phyloP scores from a whole-genome alignment of 2,113 vertebrate species.

The Pogonocichla stellata region DNA sequence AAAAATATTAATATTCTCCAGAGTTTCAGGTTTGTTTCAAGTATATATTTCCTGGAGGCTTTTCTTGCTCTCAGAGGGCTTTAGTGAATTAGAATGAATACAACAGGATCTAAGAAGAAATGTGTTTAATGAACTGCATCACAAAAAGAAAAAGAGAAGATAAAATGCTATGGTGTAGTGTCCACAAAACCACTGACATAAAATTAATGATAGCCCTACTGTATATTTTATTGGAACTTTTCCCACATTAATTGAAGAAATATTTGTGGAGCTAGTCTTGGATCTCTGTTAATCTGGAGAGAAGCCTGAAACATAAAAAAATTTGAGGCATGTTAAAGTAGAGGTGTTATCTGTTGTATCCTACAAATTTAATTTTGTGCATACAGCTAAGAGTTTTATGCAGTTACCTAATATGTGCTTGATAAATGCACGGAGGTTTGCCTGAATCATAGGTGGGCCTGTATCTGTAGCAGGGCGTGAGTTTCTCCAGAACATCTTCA shows the following conservation, averaged over 20 bases:
- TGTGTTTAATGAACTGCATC: slow-evolving; percentile 17
- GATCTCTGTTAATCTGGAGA: not conserved
- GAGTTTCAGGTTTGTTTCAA: slow-evolving; percentile 35
- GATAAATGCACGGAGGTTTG: not conserved
- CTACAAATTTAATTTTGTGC: not conserved
- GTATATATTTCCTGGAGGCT: not conserved
- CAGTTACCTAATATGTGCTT: fast-evolving
- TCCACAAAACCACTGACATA: not conserved
- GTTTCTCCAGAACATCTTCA: not conserved
- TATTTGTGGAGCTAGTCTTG: not conserved
- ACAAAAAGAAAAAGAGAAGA: slow-evolving; percentile 35
- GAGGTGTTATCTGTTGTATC: not conserved
- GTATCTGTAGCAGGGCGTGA: not conserved
- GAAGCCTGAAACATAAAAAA: not conserved
- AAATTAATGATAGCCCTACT: not conserved
- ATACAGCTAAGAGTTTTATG: not conserved
- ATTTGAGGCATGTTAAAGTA: not conserved
- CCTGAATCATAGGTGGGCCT: not conserved
- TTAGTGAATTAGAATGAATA: slow-evolving; percentile 37
- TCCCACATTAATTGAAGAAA: not conserved
- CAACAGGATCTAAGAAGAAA: slow-evolving; percentile 6
- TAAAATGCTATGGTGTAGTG: not conserved
- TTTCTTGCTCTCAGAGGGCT: slow-evolving; percentile 18
- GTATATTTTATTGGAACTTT: not conserved
- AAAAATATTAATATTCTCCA: not conserved